Evolutionary conservation across 2,113 vertebrate genomes (phyloP).

Genomic region (Pterophyllum scalare): DNA sequence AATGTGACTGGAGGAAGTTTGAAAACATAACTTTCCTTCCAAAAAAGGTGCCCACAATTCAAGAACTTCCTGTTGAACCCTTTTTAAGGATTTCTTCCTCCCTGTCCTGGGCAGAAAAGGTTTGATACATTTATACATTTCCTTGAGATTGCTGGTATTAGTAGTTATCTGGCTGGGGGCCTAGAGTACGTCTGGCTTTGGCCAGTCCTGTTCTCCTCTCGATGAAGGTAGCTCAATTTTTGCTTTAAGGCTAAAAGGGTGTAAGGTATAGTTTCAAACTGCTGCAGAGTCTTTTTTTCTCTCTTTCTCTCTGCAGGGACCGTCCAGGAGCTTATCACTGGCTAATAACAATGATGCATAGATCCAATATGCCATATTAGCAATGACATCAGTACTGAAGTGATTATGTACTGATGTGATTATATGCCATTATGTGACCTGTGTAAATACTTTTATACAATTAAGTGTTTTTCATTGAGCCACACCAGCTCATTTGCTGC

Average conservation of each 20-base stretch:
- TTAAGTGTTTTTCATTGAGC: background rate
- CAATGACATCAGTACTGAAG: background rate
- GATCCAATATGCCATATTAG: constrained; percentile 1
- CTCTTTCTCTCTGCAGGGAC: background rate
- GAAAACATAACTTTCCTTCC: background rate
- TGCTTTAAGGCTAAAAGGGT: background rate
- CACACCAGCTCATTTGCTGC: background rate
- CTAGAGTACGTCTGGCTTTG: background rate
- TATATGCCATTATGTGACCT: background rate
- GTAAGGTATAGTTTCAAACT: background rate
- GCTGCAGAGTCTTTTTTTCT: background rate
- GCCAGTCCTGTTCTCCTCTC: background rate
- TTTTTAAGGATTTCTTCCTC: background rate
- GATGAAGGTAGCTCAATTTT: background rate
- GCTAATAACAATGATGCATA: background rate
- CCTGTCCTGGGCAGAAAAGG: background rate
- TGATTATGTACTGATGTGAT: background rate
- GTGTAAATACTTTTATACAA: background rate
- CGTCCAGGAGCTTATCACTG: background rate
- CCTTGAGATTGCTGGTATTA: background rate
- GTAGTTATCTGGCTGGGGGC: background rate
- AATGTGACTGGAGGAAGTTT: background rate
- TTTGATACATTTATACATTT: background rate
- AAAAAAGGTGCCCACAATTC: background rate
- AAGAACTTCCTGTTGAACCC: background rate